Conservation (phyloP, 2,797 vertebrate species). For the Lutjanus campechanus region DNA sequence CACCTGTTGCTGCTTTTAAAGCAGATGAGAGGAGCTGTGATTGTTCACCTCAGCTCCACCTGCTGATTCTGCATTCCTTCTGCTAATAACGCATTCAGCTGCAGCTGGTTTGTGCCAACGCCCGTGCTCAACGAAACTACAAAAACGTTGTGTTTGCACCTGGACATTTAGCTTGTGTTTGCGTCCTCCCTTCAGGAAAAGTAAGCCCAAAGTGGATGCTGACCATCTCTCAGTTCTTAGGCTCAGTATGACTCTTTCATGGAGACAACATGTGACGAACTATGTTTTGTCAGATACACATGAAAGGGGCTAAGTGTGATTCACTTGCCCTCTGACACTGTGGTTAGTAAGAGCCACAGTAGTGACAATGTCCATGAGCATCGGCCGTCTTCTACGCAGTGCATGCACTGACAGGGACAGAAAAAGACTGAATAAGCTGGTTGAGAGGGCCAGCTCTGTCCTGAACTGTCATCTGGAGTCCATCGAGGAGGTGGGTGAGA, state of each 20-base stretch:
- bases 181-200: background rate
- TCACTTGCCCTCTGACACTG: conserved; percentile 7
- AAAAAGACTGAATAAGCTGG: too few relatives aligned
- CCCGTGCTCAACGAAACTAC: background rate
- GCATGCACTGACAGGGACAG: too few relatives aligned
- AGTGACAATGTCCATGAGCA: conserved; percentile 6
- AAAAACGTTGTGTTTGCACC: background rate
- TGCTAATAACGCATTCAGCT: background rate
- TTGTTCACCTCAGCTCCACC: background rate
- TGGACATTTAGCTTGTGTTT: background rate
- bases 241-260: background rate
- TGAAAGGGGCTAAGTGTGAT: background rate
- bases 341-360: background rate
- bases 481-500: too few relatives aligned
- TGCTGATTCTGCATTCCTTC: background rate
- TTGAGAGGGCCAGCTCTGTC: too few relatives aligned
- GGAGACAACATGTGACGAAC: conserved; percentile 1
- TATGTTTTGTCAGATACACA: conserved; percentile 5
- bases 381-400: too few relatives aligned
- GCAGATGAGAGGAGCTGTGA: background rate
- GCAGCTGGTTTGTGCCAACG: background rate
- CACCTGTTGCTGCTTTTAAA: conserved; percentile 1
- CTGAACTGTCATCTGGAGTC: too few relatives aligned
- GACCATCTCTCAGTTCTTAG: background rate
- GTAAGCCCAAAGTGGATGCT: background rate